These are phyloP conservation scores for Mellivora capensis DNA, from an alignment of 2,113 vertebrate species.

Conservation along the genomic window DNA sequence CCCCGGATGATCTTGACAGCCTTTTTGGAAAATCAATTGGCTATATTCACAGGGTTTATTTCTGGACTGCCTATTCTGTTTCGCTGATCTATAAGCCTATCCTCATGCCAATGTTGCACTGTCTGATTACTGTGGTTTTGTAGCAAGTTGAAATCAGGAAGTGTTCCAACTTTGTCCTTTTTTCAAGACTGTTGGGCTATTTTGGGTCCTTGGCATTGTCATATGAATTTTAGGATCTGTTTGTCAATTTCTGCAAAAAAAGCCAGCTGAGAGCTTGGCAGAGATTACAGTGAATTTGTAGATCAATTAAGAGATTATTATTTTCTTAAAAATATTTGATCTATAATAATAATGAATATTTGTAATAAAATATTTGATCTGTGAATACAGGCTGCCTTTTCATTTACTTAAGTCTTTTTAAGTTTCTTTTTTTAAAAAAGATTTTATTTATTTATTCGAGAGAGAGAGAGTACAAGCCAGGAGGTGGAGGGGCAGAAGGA, in stretches of 20 bases:
- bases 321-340: not conserved
- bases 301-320: not conserved
- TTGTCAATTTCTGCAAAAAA: not conserved
- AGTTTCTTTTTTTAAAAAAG: not conserved
- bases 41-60: not conserved
- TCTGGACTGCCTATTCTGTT: not conserved
- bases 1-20: not conserved
- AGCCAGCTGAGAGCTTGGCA: not conserved
- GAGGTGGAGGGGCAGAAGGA: not conserved
- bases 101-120: rapidly evolving
- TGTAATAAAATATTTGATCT: not conserved
- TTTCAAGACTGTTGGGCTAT: not conserved
- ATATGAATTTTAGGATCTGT: not conserved
- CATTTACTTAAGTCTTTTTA: not conserved
- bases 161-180: not conserved
- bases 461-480: not conserved
- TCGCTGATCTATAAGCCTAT: not conserved
- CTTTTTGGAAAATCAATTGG: not conserved
- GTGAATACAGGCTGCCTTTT: not conserved
- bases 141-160: not conserved
- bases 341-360: not conserved
- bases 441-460: not conserved
- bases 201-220: not conserved
- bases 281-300: not conserved
- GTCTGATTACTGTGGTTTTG: not conserved